Evolutionary conservation across 1,140 invertebrate species (phyloP).

Genomic region (Hylaeus anthracinus): DNA sequence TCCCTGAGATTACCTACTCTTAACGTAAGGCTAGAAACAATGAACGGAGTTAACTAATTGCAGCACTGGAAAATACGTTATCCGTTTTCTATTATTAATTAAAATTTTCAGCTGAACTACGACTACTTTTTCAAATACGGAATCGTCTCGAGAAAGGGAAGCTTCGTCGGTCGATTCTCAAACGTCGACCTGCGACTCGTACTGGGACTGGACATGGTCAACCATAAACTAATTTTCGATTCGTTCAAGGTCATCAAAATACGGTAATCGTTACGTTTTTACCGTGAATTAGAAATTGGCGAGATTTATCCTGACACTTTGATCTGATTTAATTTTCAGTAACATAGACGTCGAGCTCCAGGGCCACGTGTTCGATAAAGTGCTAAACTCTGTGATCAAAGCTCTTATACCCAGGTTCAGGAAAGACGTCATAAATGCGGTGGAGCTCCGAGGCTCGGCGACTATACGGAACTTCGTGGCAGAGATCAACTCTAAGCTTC

Average conservation of each 20-base stretch:
- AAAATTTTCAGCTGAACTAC: constrained; percentile 58
- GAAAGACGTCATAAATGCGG: background rate
- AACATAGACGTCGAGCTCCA: constrained; percentile 46
- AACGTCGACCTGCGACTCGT: constrained; percentile 15
- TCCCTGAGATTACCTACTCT: constrained; percentile 58
- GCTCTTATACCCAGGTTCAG: constrained; percentile 16
- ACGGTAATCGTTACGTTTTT: constrained; percentile 34
- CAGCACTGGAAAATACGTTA: too few species aligned
- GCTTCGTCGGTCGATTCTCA: constrained; percentile 39
- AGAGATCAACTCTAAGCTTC: constrained; percentile 28
- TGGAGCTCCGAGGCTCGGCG: constrained; percentile 13
- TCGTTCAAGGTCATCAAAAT: constrained; percentile 49
- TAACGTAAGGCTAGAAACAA: constrained; percentile 48
- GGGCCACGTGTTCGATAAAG: constrained; percentile 53
- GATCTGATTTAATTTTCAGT: constrained; percentile 35
- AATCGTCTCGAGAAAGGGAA: constrained; percentile 44
- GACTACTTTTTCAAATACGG: constrained; percentile 49
- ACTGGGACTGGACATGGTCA: constrained; percentile 23
- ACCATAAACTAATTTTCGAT: constrained; percentile 22
- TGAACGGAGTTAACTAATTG: too few species aligned
- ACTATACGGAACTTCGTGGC: background rate
- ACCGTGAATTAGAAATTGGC: background rate
- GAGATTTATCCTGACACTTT: background rate
- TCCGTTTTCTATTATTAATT: background rate
- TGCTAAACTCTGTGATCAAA: constrained; percentile 55